These are phyloP conservation scores for Zoanthus solanderi DNA, from an alignment of 92 coral and sea anemone species.

Conservation along the genomic window DNA sequence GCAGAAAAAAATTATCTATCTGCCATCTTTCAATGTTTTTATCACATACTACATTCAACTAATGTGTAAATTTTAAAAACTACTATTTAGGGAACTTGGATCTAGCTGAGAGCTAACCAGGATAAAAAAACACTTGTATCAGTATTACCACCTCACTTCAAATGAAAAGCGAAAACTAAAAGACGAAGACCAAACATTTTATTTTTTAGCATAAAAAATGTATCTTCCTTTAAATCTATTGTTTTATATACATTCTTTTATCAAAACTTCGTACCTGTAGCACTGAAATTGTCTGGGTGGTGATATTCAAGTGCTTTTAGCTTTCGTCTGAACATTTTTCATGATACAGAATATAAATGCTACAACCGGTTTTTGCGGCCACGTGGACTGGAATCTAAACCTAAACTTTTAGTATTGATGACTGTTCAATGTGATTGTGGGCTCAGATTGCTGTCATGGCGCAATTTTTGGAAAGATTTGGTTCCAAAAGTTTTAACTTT, in stretches of 20 bases:
- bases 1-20: too few species aligned
- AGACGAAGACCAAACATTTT: too few species aligned
- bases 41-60: too few species aligned
- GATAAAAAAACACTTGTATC: too few species aligned
- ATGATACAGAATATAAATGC: background rate
- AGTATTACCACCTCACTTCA: too few species aligned
- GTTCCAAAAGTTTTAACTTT: background rate
- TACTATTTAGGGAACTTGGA: too few species aligned
- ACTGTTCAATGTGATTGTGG: slow-evolving; percentile 1
- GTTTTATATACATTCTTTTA: slow-evolving; percentile 41
- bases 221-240: background rate
- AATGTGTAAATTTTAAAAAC: too few species aligned
- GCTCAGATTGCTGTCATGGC: background rate
- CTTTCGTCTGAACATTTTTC: slow-evolving; percentile 83
- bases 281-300: slow-evolving; percentile 82
- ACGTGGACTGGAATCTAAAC: slow-evolving; percentile 40
- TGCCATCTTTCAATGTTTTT: too few species aligned
- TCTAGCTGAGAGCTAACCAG: too few species aligned
- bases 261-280: slow-evolving; percentile 49
- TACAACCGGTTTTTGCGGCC: background rate
- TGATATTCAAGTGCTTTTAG: slow-evolving; percentile 92
- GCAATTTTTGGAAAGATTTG: background rate
- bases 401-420: background rate
- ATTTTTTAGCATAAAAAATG: background rate
- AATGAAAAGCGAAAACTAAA: too few species aligned